These are phyloP conservation scores for Zaprionus capensis DNA, from an alignment of 1,140 invertebrate species.

Conservation along the genomic window DNA sequence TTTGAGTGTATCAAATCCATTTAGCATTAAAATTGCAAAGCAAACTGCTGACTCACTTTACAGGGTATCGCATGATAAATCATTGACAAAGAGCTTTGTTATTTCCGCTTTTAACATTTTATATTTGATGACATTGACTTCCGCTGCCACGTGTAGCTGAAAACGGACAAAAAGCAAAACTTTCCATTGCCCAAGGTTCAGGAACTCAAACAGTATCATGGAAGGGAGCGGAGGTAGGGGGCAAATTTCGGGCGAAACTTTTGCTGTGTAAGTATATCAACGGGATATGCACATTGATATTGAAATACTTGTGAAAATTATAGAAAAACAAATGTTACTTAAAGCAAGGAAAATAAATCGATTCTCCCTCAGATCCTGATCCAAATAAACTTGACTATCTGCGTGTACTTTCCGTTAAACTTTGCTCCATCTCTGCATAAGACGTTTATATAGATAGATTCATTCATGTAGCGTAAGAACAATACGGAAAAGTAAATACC, in stretches of 20 bases:
- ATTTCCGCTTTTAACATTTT: slow-evolving; percentile 69
- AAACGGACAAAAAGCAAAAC: slow-evolving; percentile 24
- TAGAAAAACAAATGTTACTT: slow-evolving; percentile 7
- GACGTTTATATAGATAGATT: not conserved
- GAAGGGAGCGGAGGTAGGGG: not conserved
- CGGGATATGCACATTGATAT: slow-evolving; percentile 58
- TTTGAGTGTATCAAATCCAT: not conserved
- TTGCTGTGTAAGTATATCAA: slow-evolving; percentile 21
- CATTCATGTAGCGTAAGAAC: slow-evolving; percentile 8
- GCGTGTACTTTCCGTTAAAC: not conserved
- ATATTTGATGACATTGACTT: slow-evolving; percentile 66
- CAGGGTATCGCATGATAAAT: slow-evolving; percentile 11
- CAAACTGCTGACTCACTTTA: slow-evolving; percentile 3
- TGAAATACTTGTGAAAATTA: slow-evolving; percentile 56
- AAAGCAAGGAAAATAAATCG: not conserved
- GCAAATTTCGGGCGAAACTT: slow-evolving; percentile 9
- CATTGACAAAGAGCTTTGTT: slow-evolving; percentile 44
- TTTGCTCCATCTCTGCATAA: not conserved
- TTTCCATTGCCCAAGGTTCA: slow-evolving; percentile 38
- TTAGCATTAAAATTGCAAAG: not conserved
- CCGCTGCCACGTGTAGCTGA: slow-evolving; percentile 36
- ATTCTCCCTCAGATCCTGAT: not conserved
- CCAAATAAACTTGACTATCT: not conserved
- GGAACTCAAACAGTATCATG: not conserved
- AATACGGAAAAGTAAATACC: slow-evolving; percentile 20